Conservation (phyloP, 2,797 vertebrate species). For the Bradypus variegatus region DNA sequence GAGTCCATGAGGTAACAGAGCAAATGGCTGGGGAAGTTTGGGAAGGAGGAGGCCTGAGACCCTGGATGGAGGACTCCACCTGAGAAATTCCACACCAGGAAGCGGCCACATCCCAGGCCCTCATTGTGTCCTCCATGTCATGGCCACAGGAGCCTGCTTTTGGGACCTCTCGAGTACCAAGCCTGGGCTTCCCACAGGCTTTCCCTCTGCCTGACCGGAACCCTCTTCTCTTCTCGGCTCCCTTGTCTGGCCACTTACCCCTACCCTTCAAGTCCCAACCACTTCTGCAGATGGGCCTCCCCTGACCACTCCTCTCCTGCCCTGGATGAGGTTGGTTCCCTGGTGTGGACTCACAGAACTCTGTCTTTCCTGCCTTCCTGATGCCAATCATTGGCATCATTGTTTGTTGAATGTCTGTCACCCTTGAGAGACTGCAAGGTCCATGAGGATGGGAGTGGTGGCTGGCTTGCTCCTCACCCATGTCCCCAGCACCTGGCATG, state of each 20-base stretch:
- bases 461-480: not conserved
- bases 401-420: not conserved
- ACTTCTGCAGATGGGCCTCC: not conserved
- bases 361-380: not conserved
- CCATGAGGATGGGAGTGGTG: not conserved
- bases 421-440: not conserved
- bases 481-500: not conserved
- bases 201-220: not conserved
- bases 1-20: not conserved
- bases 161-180: not conserved
- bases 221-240: not conserved
- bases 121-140: rapidly evolving
- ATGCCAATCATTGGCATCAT: not conserved
- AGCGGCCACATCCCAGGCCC: not conserved
- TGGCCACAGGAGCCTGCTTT: not conserved
- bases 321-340: not conserved
- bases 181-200: not conserved
- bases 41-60: not conserved
- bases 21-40: too few species aligned
- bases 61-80: not conserved
- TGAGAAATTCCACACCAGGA: not conserved
- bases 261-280: not conserved
- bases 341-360: rapidly evolving
- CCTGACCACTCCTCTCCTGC: too few species aligned
- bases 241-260: not conserved